Percentiles rank a stretch among this genome's conserved stretches.
These are phyloP conservation scores for Trypoxylus dichotomus DNA, from an alignment of 1,140 invertebrate genomes.

Conservation along the genomic window DNA sequence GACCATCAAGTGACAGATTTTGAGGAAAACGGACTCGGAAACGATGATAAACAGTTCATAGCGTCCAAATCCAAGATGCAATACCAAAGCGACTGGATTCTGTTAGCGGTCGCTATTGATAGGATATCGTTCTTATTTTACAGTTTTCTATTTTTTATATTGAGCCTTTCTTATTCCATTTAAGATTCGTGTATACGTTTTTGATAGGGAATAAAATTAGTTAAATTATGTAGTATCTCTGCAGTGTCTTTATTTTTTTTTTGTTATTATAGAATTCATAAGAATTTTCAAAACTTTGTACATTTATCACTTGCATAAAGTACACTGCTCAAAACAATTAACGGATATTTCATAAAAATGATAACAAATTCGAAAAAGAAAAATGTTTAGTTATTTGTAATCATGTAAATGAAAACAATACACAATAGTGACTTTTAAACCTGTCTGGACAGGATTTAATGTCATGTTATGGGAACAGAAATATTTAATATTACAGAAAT, in stretches of 20 bases:
- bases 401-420: no score
- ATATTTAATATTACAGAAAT: no score
- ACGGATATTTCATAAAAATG: no score
- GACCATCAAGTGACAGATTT: constrained; percentile 53
- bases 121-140: constrained; percentile 62
- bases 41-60: constrained; percentile 54
- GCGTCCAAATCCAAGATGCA: constrained; percentile 46
- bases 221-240: background rate
- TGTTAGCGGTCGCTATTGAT: constrained; percentile 64
- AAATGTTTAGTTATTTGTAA: no score
- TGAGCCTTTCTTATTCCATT: constrained; percentile 58
- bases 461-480: no score
- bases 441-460: no score
- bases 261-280: no score
- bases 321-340: no score
- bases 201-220: background rate
- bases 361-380: no score
- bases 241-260: background rate
- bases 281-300: no score
- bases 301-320: no score
- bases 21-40: constrained; percentile 51
- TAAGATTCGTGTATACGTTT: constrained; percentile 36
- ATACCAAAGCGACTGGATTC: constrained; percentile 63
- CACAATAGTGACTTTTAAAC: no score
- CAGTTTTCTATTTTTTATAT: constrained; percentile 56